These are phyloP conservation scores for Poeciliopsis turrubarensis DNA, from an alignment of 2,113 vertebrate species.

Conservation along the genomic window DNA sequence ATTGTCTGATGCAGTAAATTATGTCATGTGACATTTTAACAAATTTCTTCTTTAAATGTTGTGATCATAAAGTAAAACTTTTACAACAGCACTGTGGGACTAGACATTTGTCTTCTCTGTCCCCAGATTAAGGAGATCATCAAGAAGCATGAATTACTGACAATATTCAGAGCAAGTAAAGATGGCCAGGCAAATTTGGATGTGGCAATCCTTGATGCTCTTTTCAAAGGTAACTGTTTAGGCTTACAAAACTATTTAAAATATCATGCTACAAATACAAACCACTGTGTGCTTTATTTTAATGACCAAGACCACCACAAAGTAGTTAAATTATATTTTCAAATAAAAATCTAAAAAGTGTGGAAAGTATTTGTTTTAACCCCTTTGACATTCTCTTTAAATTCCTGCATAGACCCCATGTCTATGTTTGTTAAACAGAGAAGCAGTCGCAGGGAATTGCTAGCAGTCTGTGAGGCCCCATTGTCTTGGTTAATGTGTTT, in stretches of 20 bases:
- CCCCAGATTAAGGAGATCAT: conserved; percentile 94
- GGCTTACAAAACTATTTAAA: not conserved
- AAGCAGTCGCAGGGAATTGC: no score
- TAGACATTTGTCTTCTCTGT: not conserved
- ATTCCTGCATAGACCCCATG: no score
- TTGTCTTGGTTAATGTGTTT: no score
- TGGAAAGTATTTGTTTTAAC: no score
- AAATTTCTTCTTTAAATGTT: not conserved
- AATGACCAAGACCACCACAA: no score
- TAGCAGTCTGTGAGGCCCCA: no score
- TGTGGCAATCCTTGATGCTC: conserved; percentile 92
- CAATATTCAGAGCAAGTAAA: conserved; percentile 87
- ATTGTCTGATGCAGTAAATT: no score
- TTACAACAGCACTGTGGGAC: no score
- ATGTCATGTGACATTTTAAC: not conserved
- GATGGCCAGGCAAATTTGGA: conserved; percentile 89
- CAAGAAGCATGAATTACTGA: conserved; percentile 85
- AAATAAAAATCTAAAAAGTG: no score
- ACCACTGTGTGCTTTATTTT: not conserved
- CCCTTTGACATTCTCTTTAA: no score
- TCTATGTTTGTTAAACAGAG: no score
- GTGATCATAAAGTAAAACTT: not conserved
- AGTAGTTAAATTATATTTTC: no score
- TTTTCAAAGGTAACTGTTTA: conserved; percentile 85
- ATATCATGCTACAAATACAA: not conserved